Evolutionary conservation across 2,888 invertebrate species (phyloP).

Genomic region (Neoaliturus tenellus): DNA sequence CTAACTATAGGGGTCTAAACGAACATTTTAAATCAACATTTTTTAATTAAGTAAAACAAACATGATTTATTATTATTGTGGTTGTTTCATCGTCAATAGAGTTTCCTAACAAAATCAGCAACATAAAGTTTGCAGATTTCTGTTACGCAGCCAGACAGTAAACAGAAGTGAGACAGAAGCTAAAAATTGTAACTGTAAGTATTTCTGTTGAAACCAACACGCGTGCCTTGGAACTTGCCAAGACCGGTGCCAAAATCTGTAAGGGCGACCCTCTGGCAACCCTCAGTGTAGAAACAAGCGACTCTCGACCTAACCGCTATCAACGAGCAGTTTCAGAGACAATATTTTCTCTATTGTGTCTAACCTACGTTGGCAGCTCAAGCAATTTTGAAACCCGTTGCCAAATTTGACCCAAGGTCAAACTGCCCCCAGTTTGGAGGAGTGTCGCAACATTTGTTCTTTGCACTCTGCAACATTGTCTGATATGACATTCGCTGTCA

Average conservation of each 20-base stretch:
- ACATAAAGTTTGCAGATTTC: too few species aligned
- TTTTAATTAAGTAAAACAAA: too few species aligned
- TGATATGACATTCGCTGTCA: background rate
- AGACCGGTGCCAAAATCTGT: conserved; percentile 18
- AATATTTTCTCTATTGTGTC: conserved; percentile 12
- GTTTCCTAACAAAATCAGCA: too few species aligned
- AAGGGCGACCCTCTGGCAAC: conserved; percentile 23
- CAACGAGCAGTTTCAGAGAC: background rate
- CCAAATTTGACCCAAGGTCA: conserved; percentile 14
- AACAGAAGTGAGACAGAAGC: conserved; percentile 5
- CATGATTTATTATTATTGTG: too few species aligned
- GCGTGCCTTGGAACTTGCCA: background rate
- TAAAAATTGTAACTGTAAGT: conserved; percentile 32
- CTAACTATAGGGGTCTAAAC: too few species aligned
- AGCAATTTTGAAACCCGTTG: conserved; percentile 2
- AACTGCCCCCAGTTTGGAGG: background rate
- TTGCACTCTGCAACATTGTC: background rate
- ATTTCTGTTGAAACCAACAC: background rate
- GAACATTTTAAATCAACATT: too few species aligned
- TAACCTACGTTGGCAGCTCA: conserved; percentile 19
- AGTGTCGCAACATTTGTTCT: background rate
- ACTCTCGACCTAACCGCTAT: background rate
- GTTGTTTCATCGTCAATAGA: too few species aligned
- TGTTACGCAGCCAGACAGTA: conserved; percentile 3
- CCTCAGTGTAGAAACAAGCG: background rate